These are phyloP conservation scores for Macrocentrus cingulum DNA, from an alignment of 1,140 invertebrate species.

Conservation along the genomic window DNA sequence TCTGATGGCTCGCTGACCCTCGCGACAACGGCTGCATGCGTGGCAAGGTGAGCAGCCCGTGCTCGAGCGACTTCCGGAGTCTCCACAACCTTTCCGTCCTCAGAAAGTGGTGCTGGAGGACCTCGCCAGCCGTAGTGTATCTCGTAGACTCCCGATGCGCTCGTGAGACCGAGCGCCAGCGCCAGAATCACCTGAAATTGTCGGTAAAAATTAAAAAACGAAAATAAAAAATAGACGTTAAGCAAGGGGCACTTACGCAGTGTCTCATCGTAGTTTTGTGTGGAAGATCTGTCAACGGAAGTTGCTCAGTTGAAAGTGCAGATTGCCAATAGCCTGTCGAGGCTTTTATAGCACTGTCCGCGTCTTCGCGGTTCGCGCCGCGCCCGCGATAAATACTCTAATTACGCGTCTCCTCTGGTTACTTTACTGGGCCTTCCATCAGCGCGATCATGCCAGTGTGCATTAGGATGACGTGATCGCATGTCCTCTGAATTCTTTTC, in stretches of 20 bases:
- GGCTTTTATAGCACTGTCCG: conserved; percentile 36
- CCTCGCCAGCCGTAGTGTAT: conserved; percentile 35
- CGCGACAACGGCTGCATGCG: conserved; percentile 47
- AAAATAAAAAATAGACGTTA: too few species aligned
- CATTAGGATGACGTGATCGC: conserved; percentile 2
- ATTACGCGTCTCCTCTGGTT: conserved; percentile 25
- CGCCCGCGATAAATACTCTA: conserved; percentile 29
- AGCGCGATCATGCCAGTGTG: conserved; percentile 2
- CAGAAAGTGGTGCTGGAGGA: conserved; percentile 57
- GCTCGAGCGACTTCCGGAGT: conserved; percentile 65
- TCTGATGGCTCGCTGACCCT: too few species aligned
- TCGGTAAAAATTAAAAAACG: not conserved
- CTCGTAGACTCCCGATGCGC: conserved; percentile 15
- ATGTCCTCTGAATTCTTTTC: conserved; percentile 4
- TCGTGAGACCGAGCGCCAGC: conserved; percentile 10
- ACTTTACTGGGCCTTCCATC: conserved; percentile 3
- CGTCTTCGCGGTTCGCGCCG: conserved; percentile 18
- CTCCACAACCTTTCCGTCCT: conserved; percentile 57
- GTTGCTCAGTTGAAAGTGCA: conserved; percentile 31
- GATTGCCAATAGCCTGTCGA: conserved; percentile 22
- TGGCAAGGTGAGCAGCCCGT: conserved; percentile 61
- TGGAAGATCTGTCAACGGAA: conserved; percentile 28
- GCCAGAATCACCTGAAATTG: conserved; percentile 4
- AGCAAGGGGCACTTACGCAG: not conserved
- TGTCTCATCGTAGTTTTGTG: not conserved